These are phyloP conservation scores for Anarrhichthys ocellatus DNA, from an alignment of 2,113 vertebrate species.

Conservation along the genomic window DNA sequence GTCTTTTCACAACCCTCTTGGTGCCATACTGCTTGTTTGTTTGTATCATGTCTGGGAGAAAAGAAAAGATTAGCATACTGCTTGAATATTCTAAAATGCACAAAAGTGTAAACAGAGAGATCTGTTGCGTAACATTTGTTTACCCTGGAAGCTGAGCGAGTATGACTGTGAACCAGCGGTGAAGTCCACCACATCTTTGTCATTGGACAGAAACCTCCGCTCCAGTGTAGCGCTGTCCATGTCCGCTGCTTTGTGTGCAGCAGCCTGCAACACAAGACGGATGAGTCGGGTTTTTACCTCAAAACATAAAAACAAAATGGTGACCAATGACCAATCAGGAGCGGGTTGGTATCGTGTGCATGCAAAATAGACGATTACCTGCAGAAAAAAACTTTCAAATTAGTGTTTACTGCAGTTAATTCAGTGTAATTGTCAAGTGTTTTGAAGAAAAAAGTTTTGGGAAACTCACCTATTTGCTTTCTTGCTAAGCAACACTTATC, in stretches of 20 bases:
- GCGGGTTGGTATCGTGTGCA: background rate
- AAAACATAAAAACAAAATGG: background rate
- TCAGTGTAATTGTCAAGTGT: background rate
- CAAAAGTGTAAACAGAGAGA: background rate
- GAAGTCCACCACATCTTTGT: constrained; percentile 72
- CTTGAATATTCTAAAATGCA: background rate
- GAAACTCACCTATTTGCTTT: too few relatives aligned
- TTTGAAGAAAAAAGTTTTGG: background rate
- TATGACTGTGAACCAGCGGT: constrained; percentile 74
- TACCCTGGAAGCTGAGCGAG: constrained; percentile 76
- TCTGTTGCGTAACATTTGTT: background rate
- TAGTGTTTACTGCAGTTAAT: background rate
- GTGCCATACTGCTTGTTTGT: constrained; percentile 68
- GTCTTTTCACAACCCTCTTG: constrained; percentile 63
- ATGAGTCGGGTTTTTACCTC: rapidly evolving
- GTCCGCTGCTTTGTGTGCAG: constrained; percentile 40
- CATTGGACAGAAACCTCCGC: constrained; percentile 59
- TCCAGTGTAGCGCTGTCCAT: constrained; percentile 74
- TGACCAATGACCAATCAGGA: background rate
- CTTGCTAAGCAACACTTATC: too few relatives aligned
- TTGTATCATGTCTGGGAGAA: constrained; percentile 75
- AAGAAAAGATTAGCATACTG: rapidly evolving
- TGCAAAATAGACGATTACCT: background rate
- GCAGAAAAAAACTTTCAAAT: background rate
- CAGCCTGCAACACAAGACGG: constrained; percentile 49